These are phyloP conservation scores for Sebastes nivosus DNA, from an alignment of 2,797 vertebrate species.

Conservation along the genomic window DNA sequence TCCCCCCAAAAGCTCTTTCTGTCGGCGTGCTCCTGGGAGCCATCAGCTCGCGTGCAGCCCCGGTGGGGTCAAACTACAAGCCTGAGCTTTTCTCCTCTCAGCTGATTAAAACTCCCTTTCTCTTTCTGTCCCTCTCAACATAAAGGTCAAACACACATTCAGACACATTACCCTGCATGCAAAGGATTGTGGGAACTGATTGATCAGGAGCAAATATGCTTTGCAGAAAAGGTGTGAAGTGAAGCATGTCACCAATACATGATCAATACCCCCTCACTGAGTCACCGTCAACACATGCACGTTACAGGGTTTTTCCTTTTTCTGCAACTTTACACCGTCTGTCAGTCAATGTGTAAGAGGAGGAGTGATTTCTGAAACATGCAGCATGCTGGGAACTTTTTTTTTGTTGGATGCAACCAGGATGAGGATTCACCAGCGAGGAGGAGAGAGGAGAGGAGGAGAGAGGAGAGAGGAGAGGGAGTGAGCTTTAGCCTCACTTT, in stretches of 20 bases:
- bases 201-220: background rate
- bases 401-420: background rate
- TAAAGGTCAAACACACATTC: background rate
- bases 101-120: background rate
- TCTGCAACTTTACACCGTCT: background rate
- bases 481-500: conserved; percentile 26
- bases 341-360: background rate
- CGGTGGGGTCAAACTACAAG: conserved; percentile 13
- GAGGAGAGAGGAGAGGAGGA: background rate
- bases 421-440: background rate
- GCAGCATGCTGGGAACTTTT: conserved; percentile 12
- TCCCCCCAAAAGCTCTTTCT: background rate
- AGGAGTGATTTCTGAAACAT: background rate
- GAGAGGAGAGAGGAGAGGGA: background rate
- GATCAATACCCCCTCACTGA: background rate
- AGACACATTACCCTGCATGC: background rate
- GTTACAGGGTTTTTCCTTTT: no score
- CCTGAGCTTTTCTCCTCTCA: conserved; percentile 16
- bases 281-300: background rate
- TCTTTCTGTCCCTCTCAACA: background rate
- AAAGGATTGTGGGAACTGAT: background rate
- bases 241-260: background rate
- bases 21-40: conserved; percentile 22
- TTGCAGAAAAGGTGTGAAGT: background rate
- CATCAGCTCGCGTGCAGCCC: conserved; percentile 38